Conservation (phyloP, 2,888 invertebrate genomes). For the Resseliella maxima region DNA sequence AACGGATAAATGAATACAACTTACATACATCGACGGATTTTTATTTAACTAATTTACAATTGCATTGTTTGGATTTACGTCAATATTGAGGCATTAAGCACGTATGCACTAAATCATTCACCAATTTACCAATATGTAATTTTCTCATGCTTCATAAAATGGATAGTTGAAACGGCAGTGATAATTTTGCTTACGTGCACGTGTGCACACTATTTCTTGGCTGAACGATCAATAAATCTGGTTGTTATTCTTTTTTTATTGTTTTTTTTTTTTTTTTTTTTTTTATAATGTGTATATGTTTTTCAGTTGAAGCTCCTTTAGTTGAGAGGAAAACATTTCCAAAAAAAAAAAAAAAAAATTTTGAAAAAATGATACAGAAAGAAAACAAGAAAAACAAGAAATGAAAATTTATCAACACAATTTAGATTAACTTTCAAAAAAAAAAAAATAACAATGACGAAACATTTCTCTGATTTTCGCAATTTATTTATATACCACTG, state of each 20-base stretch:
- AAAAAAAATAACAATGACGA: not conserved
- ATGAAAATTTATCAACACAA: not conserved
- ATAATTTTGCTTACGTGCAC: conserved; percentile 15
- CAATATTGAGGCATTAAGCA: not conserved
- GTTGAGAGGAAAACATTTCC: not conserved
- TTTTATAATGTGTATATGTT: not conserved
- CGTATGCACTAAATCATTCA: conserved; percentile 3
- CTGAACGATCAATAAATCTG: not conserved
- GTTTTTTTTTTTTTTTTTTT: not conserved
- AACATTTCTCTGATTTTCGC: not conserved
- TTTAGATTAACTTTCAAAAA: not conserved
- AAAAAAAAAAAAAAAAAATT: too few species aligned
- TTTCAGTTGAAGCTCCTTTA: not conserved
- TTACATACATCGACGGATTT: not conserved
- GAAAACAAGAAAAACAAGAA: not conserved
- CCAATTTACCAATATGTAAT: conserved; percentile 31
- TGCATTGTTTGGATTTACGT: not conserved
- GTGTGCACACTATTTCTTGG: not conserved
- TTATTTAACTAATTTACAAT: not conserved
- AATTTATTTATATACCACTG: not conserved
- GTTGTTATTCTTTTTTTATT: too few species aligned
- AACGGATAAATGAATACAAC: not conserved
- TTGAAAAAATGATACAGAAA: too few species aligned
- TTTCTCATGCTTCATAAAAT: not conserved
- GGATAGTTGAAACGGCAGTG: not conserved